These are phyloP conservation scores for Gyrodactylus bullatarudis DNA, from an alignment of 1,140 invertebrate species.

Conservation along the genomic window DNA sequence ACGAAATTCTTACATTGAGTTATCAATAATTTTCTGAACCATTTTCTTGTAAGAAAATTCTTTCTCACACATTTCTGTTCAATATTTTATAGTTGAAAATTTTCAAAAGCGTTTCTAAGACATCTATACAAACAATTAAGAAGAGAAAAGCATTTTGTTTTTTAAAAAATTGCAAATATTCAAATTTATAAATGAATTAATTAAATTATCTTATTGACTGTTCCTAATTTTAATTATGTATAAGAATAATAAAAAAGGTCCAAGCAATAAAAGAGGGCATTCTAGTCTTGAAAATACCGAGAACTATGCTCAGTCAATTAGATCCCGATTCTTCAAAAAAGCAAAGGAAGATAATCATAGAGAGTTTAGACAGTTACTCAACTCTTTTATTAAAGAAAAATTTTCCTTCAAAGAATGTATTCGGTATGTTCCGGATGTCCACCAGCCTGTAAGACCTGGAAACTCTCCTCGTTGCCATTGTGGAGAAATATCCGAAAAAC, in stretches of 20 bases:
- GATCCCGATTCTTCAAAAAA: neutral
- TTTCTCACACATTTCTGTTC: neutral
- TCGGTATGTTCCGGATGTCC: neutral
- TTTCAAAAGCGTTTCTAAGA: neutral
- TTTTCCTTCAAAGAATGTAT: neutral
- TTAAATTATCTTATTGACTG: no score
- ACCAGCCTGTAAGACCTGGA: neutral
- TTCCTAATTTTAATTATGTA: no score
- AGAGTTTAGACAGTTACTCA: neutral
- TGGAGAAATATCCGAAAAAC: neutral
- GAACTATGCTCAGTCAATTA: neutral
- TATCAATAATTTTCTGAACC: neutral
- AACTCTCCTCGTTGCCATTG: neutral
- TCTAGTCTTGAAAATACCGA: neutral
- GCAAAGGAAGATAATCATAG: neutral
- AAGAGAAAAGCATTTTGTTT: neutral
- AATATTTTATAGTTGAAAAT: neutral
- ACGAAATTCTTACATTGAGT: neutral
- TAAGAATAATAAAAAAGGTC: no score
- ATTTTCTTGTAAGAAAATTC: neutral
- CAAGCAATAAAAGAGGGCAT: no score
- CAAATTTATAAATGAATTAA: no score
- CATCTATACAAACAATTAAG: neutral
- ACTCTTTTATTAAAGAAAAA: neutral
- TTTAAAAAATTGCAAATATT: neutral